phyloP scores from a whole-genome alignment of 2,888 invertebrate genomes.

The Dasysyrphus albostriatus region DNA sequence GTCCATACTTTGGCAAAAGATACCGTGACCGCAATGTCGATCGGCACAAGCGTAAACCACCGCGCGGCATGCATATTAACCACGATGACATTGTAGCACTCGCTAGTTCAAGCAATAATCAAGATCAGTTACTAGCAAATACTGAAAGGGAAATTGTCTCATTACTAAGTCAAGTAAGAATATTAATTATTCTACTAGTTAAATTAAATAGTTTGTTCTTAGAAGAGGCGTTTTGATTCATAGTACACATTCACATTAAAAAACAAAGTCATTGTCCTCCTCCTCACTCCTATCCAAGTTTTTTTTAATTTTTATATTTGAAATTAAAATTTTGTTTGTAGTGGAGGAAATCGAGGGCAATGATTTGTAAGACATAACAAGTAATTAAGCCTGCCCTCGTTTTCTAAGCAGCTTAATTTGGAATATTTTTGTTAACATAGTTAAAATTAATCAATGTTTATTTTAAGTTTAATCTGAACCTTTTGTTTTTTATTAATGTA shows the following conservation, averaged over 20 bases:
- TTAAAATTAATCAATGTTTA: background rate
- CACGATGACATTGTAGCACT: conserved; percentile 97
- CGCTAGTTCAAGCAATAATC: conserved; percentile 85
- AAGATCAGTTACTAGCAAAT: conserved; percentile 93
- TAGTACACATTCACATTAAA: conserved; percentile 52
- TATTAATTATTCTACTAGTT: conserved; percentile 47
- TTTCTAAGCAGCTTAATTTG: conserved; percentile 21
- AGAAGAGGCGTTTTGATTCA: conserved; percentile 54
- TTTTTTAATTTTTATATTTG: background rate
- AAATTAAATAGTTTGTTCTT: conserved; percentile 54
- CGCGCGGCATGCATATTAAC: conserved; percentile 98
- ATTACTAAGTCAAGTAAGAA: conserved; percentile 97
- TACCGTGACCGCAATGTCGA: conserved; percentile 82
- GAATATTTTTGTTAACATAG: conserved; percentile 12
- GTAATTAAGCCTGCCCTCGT: conserved; percentile 47
- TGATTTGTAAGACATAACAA: conserved; percentile 47
- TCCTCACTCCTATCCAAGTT: conserved; percentile 55
- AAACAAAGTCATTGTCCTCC: conserved; percentile 67
- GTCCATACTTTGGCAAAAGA: conserved; percentile 84
- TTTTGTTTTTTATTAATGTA: conserved; percentile 31
- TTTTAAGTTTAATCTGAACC: background rate
- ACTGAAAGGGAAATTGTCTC: conserved; percentile 97
- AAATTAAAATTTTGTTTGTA: conserved; percentile 33
- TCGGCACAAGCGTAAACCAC: conserved; percentile 92
- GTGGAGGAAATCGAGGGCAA: conserved; percentile 59